Base-by-base conservation (phyloP, 2,797 vertebrate species). In the Squalus acanthias region DNA sequence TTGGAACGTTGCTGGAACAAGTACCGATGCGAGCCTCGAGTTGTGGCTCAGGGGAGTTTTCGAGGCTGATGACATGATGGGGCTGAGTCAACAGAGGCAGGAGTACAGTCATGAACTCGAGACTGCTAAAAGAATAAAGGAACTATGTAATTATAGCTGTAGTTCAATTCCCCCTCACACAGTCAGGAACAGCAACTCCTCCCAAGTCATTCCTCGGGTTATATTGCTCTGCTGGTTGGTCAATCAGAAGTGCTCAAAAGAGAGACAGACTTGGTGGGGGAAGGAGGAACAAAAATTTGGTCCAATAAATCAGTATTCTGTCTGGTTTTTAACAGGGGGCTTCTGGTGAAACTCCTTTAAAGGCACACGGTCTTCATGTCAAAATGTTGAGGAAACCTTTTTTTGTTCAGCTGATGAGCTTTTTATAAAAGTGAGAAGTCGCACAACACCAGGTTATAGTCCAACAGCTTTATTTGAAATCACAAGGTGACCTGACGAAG, bases 51-150 rank as follows among this genome's bases (percentile, higher is more conserved):
- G 50, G 85, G 50, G 85, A 88, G 46, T 24, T 33, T 65, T 63
- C 15, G 29, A 91, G 57, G 53, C 88, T 89, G 57, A 89, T 89
- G 87, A 88, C 22, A 87, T 87, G 50, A 50, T 87, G 88, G 79
- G 39, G 26, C 29, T 91, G 26, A 91, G 88, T 91, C 88, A 91
- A 63, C 88, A 91, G 57, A n/a, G 88, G 29, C 88, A 65, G 88
- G 88, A 33, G 0, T 65, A n/a, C 88, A 17, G 88, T 91, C 29
- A 20, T 91, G 33, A n/a, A 65, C 57, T 91, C 2, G 57, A 91
- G 29, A 33, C 88, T 91, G 60, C 26, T 91, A 20, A n/a, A 91
- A 17, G 60, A n/a, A 91, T 63, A 91, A 91, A 91, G 60, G 13
- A 33, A n/a, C 57, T 17, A 6, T 91, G 88, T 17, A 63, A 91